Conservation (phyloP, 2,113 vertebrate genomes). For the Leucopsar rothschildi region DNA sequence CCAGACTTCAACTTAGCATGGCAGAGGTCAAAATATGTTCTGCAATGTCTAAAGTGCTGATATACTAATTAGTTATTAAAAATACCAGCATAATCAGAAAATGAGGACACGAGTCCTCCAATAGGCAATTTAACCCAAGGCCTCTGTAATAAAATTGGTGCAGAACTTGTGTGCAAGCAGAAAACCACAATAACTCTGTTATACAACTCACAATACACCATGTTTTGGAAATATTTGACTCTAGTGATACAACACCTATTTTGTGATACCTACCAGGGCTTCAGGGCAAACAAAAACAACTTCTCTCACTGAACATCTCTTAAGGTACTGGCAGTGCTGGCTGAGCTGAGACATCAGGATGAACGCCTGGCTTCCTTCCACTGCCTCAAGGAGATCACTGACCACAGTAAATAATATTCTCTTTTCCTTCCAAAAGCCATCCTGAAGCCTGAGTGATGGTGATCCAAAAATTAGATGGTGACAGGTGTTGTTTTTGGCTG, state of each 20-base stretch:
- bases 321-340: neutral
- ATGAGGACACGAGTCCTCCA: neutral
- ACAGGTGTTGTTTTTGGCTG: conserved; percentile 51
- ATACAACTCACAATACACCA: neutral
- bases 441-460: neutral
- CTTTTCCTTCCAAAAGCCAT: neutral
- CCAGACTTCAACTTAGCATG: neutral
- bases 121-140: neutral
- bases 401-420: neutral
- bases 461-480: conserved; percentile 41
- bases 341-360: neutral
- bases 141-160: neutral
- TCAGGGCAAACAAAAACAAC: neutral
- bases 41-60: neutral
- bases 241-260: neutral
- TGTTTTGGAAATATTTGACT: neutral
- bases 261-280: neutral
- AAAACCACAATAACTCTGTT: neutral
- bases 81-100: conserved; percentile 8
- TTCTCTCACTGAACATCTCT: neutral
- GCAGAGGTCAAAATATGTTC: neutral
- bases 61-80: conserved; percentile 19
- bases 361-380: neutral
- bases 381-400: neutral
- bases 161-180: neutral